Conservation (phyloP, 2,113 vertebrate genomes). For the Laticauda laticaudata region DNA sequence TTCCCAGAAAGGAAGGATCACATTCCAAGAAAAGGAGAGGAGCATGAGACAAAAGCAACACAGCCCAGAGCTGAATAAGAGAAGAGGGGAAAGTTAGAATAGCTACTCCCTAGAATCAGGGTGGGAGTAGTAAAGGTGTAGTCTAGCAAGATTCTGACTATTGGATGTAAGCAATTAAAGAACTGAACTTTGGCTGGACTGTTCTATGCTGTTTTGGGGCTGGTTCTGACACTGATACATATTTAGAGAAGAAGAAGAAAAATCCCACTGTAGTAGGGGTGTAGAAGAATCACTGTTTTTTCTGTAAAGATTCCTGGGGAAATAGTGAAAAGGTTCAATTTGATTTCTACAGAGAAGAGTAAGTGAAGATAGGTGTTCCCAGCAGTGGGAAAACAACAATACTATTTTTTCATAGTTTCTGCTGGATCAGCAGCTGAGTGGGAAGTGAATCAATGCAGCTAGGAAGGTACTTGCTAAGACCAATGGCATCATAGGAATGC, state of each 20-base stretch:
- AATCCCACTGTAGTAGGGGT: background rate
- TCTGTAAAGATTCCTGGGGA: background rate
- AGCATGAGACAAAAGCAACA: background rate
- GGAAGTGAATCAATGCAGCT: background rate
- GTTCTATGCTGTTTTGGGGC: too few species aligned
- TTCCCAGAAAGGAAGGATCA: background rate
- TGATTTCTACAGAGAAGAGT: background rate
- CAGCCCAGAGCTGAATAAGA: background rate
- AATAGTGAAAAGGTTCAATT: background rate
- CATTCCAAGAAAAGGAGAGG: too few species aligned
- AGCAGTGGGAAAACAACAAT: background rate
- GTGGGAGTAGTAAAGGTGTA: too few species aligned
- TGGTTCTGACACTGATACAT: background rate
- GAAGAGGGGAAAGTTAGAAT: background rate
- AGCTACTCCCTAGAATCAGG: too few species aligned
- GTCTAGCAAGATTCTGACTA: too few species aligned
- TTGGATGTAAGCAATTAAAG: too few species aligned
- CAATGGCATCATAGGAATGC: background rate
- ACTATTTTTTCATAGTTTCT: background rate
- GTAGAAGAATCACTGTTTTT: background rate
- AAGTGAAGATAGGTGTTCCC: background rate
- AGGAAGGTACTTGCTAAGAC: background rate
- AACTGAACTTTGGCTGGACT: too few species aligned
- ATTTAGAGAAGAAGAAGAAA: background rate
- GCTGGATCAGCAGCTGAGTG: background rate